Base-by-base conservation (phyloP, 2,888 invertebrate genomes). In the Timema cristinae region DNA sequence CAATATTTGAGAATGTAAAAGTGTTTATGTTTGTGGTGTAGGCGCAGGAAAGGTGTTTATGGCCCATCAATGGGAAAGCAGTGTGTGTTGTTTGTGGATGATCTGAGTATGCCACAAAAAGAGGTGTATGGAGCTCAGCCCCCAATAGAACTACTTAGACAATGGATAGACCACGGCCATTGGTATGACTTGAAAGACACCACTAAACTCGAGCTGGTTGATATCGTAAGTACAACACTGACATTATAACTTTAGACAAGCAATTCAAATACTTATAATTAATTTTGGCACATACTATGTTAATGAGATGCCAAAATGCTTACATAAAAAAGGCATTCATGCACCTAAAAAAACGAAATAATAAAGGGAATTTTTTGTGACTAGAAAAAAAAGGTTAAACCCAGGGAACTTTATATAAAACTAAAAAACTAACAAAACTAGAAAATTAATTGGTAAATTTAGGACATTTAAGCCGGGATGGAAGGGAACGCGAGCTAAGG, bases 51-150 rank as follows among this genome's bases (percentile, higher is more conserved):
- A 81, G 96, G 96, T 2, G 93, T 97, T 0, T 97, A 88, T 80
- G 97, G 97, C 0, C 97, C 97, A 0, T 88, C 94, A 0, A 91
- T 97, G 89, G 96, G 96, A 0, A 96, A 95, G 83, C 91, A 91
- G 82, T 93, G 95, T 79, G 86, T 95, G 0, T 83, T 97, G 0
- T 97, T 97, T 82, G 93, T 96, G 73, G 97, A 97, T 79, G 97
- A 97, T 81, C 84, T 97, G 68, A 95, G 93, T 78, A 94, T 96
- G 94, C 95, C 96, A 0, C 90, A 92, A 75, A 92, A 91, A 79
- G 96, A 95, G 81, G 86, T 86, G 66, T 95, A 92, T 81, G 95
- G 95, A 1, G 94, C 96, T 0, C 96, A 97, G 81, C 94, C 96
- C 0, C 94, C 96, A 0, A 87, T 97, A 32, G 97, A 97, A 82